Conservation (phyloP, 2,797 vertebrate species). For the Epinephelus awoara region DNA sequence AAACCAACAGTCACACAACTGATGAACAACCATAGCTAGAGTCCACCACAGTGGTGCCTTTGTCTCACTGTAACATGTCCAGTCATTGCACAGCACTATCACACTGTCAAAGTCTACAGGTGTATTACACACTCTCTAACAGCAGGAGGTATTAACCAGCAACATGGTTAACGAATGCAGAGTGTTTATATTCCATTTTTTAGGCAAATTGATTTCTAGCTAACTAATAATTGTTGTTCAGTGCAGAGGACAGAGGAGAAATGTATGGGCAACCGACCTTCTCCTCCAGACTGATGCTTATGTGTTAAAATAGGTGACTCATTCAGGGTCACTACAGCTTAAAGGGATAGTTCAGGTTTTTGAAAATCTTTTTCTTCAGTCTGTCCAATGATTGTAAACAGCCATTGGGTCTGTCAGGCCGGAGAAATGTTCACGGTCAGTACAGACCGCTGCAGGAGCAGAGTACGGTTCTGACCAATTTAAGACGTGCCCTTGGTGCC, state of each 20-base stretch:
- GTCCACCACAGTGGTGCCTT: background rate
- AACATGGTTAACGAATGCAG: background rate
- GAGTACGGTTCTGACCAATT: background rate
- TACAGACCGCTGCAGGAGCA: background rate
- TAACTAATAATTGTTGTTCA: background rate
- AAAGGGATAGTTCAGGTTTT: too few species aligned
- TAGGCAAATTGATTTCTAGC: too few species aligned
- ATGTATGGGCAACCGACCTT: background rate
- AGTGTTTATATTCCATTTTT: background rate
- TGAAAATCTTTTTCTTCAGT: too few species aligned
- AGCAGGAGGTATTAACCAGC: too few species aligned
- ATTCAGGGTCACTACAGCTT: too few species aligned
- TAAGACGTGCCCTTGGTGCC: background rate
- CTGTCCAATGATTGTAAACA: too few species aligned
- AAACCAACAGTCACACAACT: constrained; percentile 29
- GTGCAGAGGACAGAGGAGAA: background rate
- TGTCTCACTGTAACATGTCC: background rate
- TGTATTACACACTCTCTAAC: background rate
- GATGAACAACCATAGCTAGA: background rate
- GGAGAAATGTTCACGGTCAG: too few species aligned
- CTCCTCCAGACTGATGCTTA: background rate
- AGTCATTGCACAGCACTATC: background rate
- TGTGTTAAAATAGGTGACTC: background rate
- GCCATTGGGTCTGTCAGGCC: too few species aligned
- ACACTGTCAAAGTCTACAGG: background rate